phyloP scores from a whole-genome alignment of 2,888 invertebrate species.

The Galerucella calmariensis region DNA sequence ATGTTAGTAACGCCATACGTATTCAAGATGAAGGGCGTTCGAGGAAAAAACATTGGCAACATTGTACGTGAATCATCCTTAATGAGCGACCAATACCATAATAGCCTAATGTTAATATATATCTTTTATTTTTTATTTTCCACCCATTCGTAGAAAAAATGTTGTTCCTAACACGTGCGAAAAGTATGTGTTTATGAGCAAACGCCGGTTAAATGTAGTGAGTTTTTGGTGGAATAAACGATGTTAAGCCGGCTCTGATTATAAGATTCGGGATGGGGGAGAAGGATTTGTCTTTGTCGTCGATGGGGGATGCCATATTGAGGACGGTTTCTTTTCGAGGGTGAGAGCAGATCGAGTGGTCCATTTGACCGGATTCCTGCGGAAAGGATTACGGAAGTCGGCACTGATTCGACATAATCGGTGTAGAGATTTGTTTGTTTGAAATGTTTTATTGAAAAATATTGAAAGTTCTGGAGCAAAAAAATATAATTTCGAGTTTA shows the following conservation, averaged over 20 bases:
- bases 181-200: too few species aligned
- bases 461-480: slow-evolving; percentile 14
- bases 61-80: too few species aligned
- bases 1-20: too few species aligned
- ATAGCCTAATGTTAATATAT: too few species aligned
- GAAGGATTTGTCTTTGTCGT: slow-evolving; percentile 35
- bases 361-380: slow-evolving; percentile 30
- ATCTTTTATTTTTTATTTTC: too few species aligned
- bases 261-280: neutral
- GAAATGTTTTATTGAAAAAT: slow-evolving; percentile 25
- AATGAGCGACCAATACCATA: too few species aligned
- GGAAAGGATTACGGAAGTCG: slow-evolving; percentile 29
- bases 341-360: slow-evolving; percentile 28
- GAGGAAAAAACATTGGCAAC: too few species aligned
- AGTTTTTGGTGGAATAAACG: neutral
- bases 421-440: slow-evolving; percentile 19
- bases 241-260: slow-evolving; percentile 6
- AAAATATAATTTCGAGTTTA: neutral
- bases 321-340: slow-evolving; percentile 29
- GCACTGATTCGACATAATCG: slow-evolving; percentile 21
- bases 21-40: too few species aligned
- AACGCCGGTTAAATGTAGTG: too few species aligned
- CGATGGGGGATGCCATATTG: slow-evolving; percentile 38
- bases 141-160: too few species aligned
- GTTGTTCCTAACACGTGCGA: too few species aligned